Percentiles rank a stretch among this genome's conserved stretches.
Evolutionary conservation across 2,113 vertebrate genomes (phyloP).

Genomic region (Ochotona curzoniae): DNA sequence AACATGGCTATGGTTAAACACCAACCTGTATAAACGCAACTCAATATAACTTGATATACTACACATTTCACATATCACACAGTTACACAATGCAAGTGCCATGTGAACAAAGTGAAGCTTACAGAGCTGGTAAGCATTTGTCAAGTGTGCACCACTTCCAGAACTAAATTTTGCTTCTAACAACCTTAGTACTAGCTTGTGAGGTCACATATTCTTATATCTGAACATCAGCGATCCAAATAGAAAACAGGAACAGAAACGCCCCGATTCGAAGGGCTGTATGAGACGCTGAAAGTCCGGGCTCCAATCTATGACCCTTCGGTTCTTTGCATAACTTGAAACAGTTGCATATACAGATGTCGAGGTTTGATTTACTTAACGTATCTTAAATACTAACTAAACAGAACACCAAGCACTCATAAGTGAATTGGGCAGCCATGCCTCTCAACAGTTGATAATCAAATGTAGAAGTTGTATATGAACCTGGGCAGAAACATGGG

Average conservation of each 20-base stretch:
- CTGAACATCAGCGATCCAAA: not conserved
- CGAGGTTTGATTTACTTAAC: not conserved
- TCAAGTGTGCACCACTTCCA: too few relatives aligned
- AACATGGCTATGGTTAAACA: too few relatives aligned
- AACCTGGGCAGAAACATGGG: not conserved
- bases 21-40: too few relatives aligned
- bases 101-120: not conserved
- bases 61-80: not conserved
- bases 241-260: not conserved
- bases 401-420: not conserved
- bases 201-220: fast-evolving
- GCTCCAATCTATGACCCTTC: not conserved
- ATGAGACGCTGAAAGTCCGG: not conserved
- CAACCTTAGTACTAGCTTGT: not conserved
- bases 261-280: not conserved
- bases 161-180: not conserved
- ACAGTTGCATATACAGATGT: not conserved
- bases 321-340: not conserved
- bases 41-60: too few relatives aligned
- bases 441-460: not conserved
- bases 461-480: not conserved
- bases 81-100: too few relatives aligned
- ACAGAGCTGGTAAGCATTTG: not conserved
- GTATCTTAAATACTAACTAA: not conserved
- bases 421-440: not conserved